Evolutionary conservation across 2,797 vertebrate species (phyloP).

Genomic region (Diglossa cyanea): DNA sequence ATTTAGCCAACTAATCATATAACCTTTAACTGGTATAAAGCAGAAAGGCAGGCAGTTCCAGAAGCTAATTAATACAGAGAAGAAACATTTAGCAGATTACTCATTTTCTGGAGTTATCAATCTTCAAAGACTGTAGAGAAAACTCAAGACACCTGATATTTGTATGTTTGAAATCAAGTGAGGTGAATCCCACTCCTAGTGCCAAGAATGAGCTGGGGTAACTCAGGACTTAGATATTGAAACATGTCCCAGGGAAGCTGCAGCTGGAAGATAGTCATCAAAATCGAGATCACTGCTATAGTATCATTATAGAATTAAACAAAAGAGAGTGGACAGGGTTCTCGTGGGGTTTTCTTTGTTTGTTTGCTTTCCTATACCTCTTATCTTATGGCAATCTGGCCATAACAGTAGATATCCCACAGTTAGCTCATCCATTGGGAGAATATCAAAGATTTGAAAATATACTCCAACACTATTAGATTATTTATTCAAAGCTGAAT

Average conservation of each 20-base stretch:
- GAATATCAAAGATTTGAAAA: neutral
- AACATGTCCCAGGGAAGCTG: neutral
- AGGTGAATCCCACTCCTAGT: neutral
- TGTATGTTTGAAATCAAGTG: neutral
- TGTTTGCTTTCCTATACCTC: neutral
- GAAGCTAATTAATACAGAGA: neutral
- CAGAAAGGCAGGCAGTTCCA: neutral
- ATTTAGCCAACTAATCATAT: neutral
- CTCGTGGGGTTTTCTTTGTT: neutral
- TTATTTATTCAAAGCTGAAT: constrained; percentile 25
- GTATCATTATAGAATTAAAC: neutral
- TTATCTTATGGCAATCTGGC: neutral
- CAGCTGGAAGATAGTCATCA: neutral
- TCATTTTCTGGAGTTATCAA: neutral
- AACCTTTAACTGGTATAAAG: neutral
- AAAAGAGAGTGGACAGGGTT: neutral
- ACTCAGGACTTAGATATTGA: neutral
- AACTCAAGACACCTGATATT: neutral
- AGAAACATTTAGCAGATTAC: neutral
- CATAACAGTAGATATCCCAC: neutral
- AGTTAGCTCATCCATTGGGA: neutral
- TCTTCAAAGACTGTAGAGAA: neutral
- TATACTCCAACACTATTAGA: neutral
- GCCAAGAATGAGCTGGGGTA: neutral
- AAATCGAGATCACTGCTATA: neutral